These are phyloP conservation scores for Xiphorhynchus elegans DNA, from an alignment of 2,113 vertebrate genomes.

Conservation along the genomic window DNA sequence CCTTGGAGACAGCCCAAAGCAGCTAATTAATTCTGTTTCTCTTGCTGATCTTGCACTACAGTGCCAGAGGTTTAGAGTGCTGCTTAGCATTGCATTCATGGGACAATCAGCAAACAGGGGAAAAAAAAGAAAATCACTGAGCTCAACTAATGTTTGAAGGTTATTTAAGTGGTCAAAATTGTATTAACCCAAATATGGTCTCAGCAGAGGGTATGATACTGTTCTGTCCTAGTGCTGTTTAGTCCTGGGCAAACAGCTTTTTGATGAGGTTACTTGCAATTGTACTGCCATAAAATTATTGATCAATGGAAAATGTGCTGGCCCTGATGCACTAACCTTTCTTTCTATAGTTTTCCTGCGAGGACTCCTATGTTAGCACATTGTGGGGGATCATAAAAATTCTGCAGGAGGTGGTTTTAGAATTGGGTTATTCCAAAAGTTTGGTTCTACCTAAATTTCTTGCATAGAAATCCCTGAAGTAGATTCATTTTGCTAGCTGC, in stretches of 20 bases:
- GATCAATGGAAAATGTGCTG: background rate
- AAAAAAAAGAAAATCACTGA: background rate
- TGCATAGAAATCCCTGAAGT: background rate
- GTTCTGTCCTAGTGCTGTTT: background rate
- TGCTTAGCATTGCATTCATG: background rate
- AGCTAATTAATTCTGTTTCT: background rate
- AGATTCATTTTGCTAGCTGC: background rate
- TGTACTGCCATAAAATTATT: background rate
- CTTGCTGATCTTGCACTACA: background rate
- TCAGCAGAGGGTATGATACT: background rate
- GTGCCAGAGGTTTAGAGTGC: background rate
- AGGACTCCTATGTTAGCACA: background rate
- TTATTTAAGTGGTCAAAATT: background rate
- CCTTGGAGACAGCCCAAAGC: background rate
- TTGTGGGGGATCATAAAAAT: background rate
- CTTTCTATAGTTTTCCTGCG: background rate
- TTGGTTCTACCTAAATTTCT: background rate
- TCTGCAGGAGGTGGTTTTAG: background rate
- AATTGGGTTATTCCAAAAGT: background rate
- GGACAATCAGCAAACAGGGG: background rate
- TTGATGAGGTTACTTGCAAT: background rate
- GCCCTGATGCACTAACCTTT: background rate
- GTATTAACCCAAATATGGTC: background rate
- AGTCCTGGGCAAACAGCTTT: background rate
- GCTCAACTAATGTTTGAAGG: background rate